Conservation (phyloP, 37 sponge, comb jelly and placozoan species). For the Eunapius fragilis region DNA sequence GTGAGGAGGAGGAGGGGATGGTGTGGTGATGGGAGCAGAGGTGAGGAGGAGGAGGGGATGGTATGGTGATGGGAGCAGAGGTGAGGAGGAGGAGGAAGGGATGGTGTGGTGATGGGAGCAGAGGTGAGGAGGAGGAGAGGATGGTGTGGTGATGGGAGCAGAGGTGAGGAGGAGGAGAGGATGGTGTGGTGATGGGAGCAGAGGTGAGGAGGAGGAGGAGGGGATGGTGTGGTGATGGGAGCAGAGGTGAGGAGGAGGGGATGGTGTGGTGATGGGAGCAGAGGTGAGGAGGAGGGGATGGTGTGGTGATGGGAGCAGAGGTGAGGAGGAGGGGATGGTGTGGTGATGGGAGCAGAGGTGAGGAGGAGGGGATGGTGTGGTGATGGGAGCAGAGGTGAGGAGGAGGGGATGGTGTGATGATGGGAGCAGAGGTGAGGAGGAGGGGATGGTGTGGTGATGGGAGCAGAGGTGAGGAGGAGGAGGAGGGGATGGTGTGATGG, state of each 20-base stretch:
- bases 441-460: neutral
- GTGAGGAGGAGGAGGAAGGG: no score
- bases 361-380: conserved; percentile 43
- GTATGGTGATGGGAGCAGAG: no score
- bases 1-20: no score
- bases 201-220: conserved; percentile 64
- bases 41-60: no score
- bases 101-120: no score
- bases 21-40: no score
- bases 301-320: conserved; percentile 54
- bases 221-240: conserved; percentile 39
- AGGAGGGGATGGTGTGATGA: neutral
- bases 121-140: no score
- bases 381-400: conserved; percentile 74
- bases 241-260: conserved; percentile 68
- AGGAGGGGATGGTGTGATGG: neutral
- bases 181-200: conserved; percentile 39
- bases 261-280: no score
- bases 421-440: neutral
- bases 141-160: no score
- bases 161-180: neutral
- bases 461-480: neutral
- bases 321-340: conserved; percentile 43
- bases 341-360: neutral
- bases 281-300: conserved; percentile 26